phyloP scores from a whole-genome alignment of 2,888 invertebrate species.

The Drosophila nigricruria region DNA sequence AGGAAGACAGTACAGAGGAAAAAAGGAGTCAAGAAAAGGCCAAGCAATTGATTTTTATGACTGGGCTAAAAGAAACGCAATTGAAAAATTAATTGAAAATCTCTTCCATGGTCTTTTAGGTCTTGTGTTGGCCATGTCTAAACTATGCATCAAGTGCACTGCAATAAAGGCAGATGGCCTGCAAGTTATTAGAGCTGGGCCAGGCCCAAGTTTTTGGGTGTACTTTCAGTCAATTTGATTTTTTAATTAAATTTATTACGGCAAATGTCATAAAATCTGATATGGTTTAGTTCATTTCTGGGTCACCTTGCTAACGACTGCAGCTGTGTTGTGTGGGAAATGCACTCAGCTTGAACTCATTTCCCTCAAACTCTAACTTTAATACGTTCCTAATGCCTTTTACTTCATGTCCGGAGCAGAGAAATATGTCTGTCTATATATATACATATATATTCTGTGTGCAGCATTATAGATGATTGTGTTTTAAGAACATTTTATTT shows the following conservation, averaged over 20 bases:
- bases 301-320: slow-evolving; percentile 73
- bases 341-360: slow-evolving; percentile 17
- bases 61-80: slow-evolving; percentile 28
- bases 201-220: slow-evolving; percentile 16
- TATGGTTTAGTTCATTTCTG: slow-evolving; percentile 70
- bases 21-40: slow-evolving; percentile 15
- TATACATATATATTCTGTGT: slow-evolving; percentile 1
- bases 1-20: slow-evolving; percentile 18
- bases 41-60: slow-evolving; percentile 65
- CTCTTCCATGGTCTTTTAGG: slow-evolving; percentile 5
- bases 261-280: slow-evolving; percentile 73
- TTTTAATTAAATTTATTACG: slow-evolving; percentile 78
- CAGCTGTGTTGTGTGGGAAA: slow-evolving; percentile 25
- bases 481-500: slow-evolving; percentile 60
- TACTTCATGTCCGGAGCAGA: slow-evolving; percentile 26
- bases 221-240: slow-evolving; percentile 60
- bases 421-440: neutral
- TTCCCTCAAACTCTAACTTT: slow-evolving; percentile 33
- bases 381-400: slow-evolving; percentile 72
- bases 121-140: slow-evolving; percentile 9
- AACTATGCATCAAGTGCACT: slow-evolving; percentile 37
- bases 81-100: slow-evolving; percentile 68
- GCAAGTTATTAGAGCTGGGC: slow-evolving; percentile 35
- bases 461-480: slow-evolving; percentile 62
- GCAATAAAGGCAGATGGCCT: slow-evolving; percentile 43